Percentiles rank a stretch among this genome's conserved stretches.
phyloP scores from a whole-genome alignment of 2,113 vertebrate genomes.

The Varanus komodoensis region DNA sequence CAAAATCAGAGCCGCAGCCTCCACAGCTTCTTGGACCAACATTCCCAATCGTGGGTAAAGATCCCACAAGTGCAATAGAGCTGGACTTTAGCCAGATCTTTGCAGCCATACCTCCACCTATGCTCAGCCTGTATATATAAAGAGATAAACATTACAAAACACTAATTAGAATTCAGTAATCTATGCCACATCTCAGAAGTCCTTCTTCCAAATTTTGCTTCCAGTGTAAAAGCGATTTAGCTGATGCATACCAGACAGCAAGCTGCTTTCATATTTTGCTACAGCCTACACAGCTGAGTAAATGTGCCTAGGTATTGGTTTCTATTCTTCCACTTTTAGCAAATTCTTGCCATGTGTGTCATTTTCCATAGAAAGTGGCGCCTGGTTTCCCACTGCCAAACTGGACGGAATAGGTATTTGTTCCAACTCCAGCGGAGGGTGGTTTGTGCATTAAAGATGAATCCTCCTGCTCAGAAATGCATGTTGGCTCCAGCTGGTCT shows the following conservation, averaged over 20 bases:
- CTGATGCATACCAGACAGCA: background rate
- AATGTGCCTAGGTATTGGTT: background rate
- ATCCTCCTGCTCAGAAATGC: conserved; percentile 18
- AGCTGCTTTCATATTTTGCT: background rate
- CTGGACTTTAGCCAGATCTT: too few species aligned
- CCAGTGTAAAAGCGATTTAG: background rate
- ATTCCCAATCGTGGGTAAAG: too few species aligned
- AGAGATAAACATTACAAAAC: too few species aligned
- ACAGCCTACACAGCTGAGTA: too few species aligned
- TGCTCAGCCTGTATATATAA: too few species aligned
- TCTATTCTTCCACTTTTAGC: background rate
- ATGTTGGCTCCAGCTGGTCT: conserved; percentile 34
- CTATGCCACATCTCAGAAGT: background rate
- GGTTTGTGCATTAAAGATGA: background rate
- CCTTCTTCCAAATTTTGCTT: background rate
- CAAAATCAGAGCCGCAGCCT: too few species aligned
- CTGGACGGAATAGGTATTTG: background rate
- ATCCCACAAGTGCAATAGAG: too few species aligned
- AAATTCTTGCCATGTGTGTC: background rate
- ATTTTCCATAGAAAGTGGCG: background rate
- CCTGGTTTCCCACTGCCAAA: background rate
- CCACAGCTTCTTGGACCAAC: too few species aligned
- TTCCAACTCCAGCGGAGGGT: conserved; percentile 9
- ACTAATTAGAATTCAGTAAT: too few species aligned
- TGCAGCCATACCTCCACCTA: too few species aligned